Percentiles rank a stretch among this genome's conserved stretches.
Conservation (phyloP, 2,888 invertebrate species). For the Lepidocyrtinus sp. region DNA sequence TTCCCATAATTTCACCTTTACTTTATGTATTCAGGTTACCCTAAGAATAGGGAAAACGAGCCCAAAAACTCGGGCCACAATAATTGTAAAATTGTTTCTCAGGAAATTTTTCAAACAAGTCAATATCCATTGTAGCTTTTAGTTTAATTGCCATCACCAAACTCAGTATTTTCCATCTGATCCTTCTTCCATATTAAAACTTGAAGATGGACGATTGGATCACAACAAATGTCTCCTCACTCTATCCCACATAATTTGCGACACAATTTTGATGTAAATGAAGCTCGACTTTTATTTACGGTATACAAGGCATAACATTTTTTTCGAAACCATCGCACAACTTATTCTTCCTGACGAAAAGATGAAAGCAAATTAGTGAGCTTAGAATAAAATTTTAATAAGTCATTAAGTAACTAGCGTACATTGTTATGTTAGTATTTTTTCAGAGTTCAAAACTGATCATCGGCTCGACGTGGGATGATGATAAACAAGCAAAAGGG, state of each 20-base stretch:
- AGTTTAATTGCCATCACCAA: neutral
- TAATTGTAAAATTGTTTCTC: too few species aligned
- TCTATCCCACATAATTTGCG: neutral
- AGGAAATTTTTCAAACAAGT: neutral
- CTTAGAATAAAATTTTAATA: neutral
- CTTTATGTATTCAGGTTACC: too few species aligned
- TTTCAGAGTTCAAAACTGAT: neutral
- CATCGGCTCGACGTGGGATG: conserved; percentile 15
- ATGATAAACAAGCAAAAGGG: conserved; percentile 30
- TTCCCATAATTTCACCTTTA: too few species aligned
- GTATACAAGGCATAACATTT: too few species aligned
- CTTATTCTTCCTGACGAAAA: neutral
- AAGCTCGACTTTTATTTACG: too few species aligned
- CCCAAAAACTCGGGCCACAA: too few species aligned
- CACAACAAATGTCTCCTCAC: neutral
- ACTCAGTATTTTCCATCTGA: neutral
- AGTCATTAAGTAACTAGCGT: neutral
- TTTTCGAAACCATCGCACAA: too few species aligned
- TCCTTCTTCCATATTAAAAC: neutral
- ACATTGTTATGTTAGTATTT: conserved; percentile 11
- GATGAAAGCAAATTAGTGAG: neutral
- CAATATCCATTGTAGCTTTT: neutral
- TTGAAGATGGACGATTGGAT: neutral
- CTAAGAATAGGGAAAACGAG: too few species aligned
- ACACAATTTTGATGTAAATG: neutral